Evolutionary conservation across 2,113 vertebrate genomes (phyloP).

Genomic region (Tetraodon nigroviridis): DNA sequence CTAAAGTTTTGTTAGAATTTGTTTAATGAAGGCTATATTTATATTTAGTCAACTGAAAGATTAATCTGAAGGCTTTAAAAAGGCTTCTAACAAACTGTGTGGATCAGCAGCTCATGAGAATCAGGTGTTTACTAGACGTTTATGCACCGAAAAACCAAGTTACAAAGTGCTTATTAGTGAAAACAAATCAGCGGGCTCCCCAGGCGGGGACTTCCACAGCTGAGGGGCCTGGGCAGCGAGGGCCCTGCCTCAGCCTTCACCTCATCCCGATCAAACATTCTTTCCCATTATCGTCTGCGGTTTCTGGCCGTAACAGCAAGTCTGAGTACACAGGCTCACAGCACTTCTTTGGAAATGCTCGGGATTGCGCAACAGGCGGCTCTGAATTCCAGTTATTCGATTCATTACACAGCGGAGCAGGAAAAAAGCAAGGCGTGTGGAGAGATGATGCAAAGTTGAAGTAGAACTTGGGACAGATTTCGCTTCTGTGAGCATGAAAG

Average conservation of each 20-base stretch:
- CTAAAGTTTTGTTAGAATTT: constrained; percentile 17
- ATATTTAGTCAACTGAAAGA: constrained; percentile 20
- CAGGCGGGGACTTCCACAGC: too few species aligned
- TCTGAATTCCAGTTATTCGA: not conserved
- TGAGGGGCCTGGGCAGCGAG: not conserved
- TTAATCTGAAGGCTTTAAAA: not conserved
- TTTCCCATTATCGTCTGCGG: constrained; percentile 24
- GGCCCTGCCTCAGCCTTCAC: constrained; percentile 13
- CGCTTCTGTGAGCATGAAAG: not conserved
- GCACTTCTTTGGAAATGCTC: constrained; percentile 15
- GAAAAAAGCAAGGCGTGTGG: not conserved
- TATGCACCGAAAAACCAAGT: too few species aligned
- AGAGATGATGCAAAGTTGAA: not conserved
- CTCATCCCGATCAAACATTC: constrained; percentile 18
- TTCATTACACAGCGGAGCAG: not conserved
- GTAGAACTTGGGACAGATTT: not conserved
- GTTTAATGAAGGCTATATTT: constrained; percentile 14
- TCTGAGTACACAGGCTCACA: constrained; percentile 23
- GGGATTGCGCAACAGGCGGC: constrained; percentile 24
- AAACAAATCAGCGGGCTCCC: not conserved
- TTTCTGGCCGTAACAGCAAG: constrained; percentile 23
- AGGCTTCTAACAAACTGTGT: not conserved
- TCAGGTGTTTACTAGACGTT: not conserved
- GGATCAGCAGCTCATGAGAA: constrained; percentile 5
- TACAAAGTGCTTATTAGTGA: too few species aligned